Evolutionary conservation across 92 coral and sea anemone species (phyloP), one percentile per base, ranked within the genome.

Genomic region (Nematostella vectensis): DNA sequence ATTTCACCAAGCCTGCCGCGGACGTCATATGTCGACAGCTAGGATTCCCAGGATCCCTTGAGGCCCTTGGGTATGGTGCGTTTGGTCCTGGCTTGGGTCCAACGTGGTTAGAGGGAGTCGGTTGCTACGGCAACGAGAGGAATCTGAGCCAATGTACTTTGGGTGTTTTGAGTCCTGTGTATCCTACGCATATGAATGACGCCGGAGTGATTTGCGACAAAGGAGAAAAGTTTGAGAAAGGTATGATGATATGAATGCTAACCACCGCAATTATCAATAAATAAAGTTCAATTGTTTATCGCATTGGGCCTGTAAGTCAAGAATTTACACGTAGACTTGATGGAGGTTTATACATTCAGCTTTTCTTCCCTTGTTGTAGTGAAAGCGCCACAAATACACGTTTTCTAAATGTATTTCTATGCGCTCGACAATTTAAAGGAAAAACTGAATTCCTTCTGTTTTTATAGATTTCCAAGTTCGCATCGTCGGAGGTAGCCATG

Each of bases 1-100:
- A 29, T 29, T 68, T 75, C 23, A 53, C 44, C 28, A 48, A 54
- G 36, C 11, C 39, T 39, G 80, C 31, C 57, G 80, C 48, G 38
- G 71, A 68, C 58, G 82, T 75, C 36, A 45, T 75, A 4, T 75
- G 82, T 48, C 70, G 58, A n/a, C 77, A 75, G 57, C 65, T 69
- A 2, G 82, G 82, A 23, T 75, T 27, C 64, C 47, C 62, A n/a
- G 39, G 50, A 54, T 61, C 76, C 42, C n/a, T 37, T 50, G 69
- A 20, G 28, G 76, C 58, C 47, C 37, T 42, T 12, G 27, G 50
- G 9, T 58, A 45, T 53, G 69, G 75, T 10, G 59, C 57, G 19
- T 75, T 64, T 62, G 77, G 82, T 26, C 28, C 25, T 23, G 82
- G 82, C 8, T 23, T 30, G 21, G 82, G 82, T 0, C 76, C 70